phyloP scores from a whole-genome alignment of 2,113 vertebrate genomes.

The Ibidorhyncha struthersii region DNA sequence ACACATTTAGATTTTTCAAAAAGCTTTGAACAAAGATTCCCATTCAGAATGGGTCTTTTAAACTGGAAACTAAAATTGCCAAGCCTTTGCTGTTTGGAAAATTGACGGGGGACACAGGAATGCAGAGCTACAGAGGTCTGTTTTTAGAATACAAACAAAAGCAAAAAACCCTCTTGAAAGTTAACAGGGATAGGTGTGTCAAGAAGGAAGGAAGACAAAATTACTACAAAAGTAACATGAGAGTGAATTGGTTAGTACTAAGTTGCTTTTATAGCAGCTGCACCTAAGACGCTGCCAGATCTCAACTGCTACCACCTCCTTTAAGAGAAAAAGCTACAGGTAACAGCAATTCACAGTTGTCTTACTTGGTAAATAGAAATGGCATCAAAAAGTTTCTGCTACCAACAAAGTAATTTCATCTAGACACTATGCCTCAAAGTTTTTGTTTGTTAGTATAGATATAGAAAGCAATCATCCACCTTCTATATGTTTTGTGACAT shows the following conservation, averaged over 20 bases:
- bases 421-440: not conserved
- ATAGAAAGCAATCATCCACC: not conserved
- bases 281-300: not conserved
- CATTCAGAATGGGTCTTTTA: not conserved
- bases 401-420: not conserved
- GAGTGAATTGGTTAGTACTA: not conserved
- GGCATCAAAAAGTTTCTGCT: not conserved
- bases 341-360: not conserved
- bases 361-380: not conserved
- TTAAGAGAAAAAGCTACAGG: not conserved
- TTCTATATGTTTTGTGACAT: not conserved
- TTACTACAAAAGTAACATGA: not conserved
- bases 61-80: not conserved
- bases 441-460: not conserved
- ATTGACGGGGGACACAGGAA: not conserved
- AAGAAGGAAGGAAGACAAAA: not conserved
- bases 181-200: not conserved
- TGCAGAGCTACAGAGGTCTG: not conserved
- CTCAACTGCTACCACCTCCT: not conserved
- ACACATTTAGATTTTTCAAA: not conserved
- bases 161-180: not conserved
- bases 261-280: not conserved
- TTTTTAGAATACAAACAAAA: not conserved
- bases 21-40: not conserved
- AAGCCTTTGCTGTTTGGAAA: not conserved